Evolutionary conservation across 2,797 vertebrate genomes (phyloP), one percentile per base, ranked within the genome.

Genomic region (Merluccius polli): DNA sequence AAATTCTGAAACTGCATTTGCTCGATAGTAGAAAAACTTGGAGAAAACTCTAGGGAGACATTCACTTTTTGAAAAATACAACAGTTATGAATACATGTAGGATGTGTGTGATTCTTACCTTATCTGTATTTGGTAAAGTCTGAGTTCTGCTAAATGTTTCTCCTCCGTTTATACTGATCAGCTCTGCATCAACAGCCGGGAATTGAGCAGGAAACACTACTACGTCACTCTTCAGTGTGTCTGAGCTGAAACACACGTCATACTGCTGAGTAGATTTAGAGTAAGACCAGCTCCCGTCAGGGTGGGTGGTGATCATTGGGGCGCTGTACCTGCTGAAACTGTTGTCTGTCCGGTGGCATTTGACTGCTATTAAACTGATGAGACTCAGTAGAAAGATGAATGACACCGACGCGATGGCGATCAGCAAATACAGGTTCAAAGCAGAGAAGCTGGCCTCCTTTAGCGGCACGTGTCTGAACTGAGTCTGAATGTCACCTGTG

Each of bases 251-350:
- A 73, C 71, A 73, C 38, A 73, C 71, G 71, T 73, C 71, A 31
- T 73, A 73, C 71, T 73, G 71, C 71, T 73, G 71, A 52, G 71
- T 73, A 73, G 71, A 29, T 73, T 73, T 73, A 30, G 71, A 73
- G 71, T 73, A 73, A 48, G 71, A 73, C 71, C 71, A 73, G 71
- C 71, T 73, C 71, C 71, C 71, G 71, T 73, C 87, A 36, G 87
- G 87, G 72, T 88, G 81, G 74, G 85, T 87, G 82, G 86, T 87
- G 82, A 87, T 83, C 83, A 83, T 83, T 13, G 80, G 82, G 73
- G 78, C 78, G 76, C 83, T 65, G 73, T 83, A 83, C 75, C 82
- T 76, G 71, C 75, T 83, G 79, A 83, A 83, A 75, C 11, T 70
- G 75, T 74, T 73, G 71, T 79, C 79, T 76, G 78, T 81, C 76